A percentile compares a stretch with the other conserved stretches of the same genome.
phyloP scores from a whole-genome alignment of 1,140 invertebrate species.

The Drosophila sulfurigaster region DNA sequence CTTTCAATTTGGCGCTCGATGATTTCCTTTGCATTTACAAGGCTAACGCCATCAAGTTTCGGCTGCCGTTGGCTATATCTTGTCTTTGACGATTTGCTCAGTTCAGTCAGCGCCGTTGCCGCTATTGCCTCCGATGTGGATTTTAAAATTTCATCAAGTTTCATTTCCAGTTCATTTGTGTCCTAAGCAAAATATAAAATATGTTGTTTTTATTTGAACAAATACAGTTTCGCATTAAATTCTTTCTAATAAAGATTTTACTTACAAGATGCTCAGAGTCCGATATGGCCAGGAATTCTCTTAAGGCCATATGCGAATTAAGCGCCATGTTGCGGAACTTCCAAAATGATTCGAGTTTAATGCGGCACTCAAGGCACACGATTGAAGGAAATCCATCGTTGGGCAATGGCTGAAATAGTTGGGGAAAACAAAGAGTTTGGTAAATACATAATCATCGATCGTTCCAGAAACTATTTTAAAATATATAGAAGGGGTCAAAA shows the following conservation, averaged over 20 bases:
- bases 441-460: background rate
- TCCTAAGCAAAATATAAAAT: conserved; percentile 44
- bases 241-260: background rate
- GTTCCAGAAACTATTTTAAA: no score
- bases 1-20: conserved; percentile 43
- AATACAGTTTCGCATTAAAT: no score
- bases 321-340: conserved; percentile 79
- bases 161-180: conserved; percentile 58
- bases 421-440: background rate
- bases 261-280: conserved; percentile 59
- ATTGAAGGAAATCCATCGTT: conserved; percentile 78
- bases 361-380: conserved; percentile 70
- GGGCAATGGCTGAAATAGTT: conserved; percentile 58
- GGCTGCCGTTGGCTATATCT: conserved; percentile 57
- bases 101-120: conserved; percentile 81
- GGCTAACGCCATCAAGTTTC: conserved; percentile 36
- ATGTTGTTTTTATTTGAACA: no score
- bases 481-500: no score
- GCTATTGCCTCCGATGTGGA: conserved; percentile 82
- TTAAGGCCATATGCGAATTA: conserved; percentile 68
- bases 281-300: conserved; percentile 63
- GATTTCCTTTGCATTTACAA: conserved; percentile 24
- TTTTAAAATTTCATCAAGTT: conserved; percentile 72
- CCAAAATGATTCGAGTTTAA: conserved; percentile 73
- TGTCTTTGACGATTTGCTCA: conserved; percentile 78